phyloP scores from a whole-genome alignment of 2,888 invertebrate species.

The Apamea epomidion region DNA sequence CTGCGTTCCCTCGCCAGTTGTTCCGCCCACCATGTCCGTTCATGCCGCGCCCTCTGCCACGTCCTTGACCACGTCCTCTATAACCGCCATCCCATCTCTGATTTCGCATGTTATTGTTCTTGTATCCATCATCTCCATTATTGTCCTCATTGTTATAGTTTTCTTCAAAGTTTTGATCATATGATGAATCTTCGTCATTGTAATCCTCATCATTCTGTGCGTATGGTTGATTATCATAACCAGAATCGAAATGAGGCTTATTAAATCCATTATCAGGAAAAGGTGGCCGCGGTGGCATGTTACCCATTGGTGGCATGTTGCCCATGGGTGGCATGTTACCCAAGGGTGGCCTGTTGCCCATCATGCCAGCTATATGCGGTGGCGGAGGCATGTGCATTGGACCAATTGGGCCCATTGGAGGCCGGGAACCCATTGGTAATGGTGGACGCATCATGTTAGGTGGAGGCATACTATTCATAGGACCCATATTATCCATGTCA shows the following conservation, averaged over 20 bases:
- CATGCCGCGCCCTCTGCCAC: slow-evolving; percentile 85
- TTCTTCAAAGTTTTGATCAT: slow-evolving; percentile 67
- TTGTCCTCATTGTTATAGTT: slow-evolving; percentile 79
- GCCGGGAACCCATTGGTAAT: slow-evolving; percentile 68
- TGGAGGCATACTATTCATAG: slow-evolving; percentile 70
- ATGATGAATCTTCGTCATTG: slow-evolving; percentile 69
- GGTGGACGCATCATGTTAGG: slow-evolving; percentile 71
- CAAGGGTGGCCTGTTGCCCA: slow-evolving; percentile 71
- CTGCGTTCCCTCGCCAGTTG: slow-evolving; percentile 76
- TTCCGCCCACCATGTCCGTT: slow-evolving; percentile 85
- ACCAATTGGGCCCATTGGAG: slow-evolving; percentile 71
- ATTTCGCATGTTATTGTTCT: slow-evolving; percentile 70
- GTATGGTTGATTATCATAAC: slow-evolving; percentile 80
- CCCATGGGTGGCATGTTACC: slow-evolving; percentile 76
- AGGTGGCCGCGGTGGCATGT: slow-evolving; percentile 76
- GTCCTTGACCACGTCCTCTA: slow-evolving; percentile 77
- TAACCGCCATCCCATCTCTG: slow-evolving; percentile 83
- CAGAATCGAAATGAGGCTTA: slow-evolving; percentile 81
- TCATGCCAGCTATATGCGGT: slow-evolving; percentile 69
- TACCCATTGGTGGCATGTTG: slow-evolving; percentile 75
- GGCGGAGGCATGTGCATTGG: slow-evolving; percentile 70
- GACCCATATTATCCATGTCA: slow-evolving; percentile 72
- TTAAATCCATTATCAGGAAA: slow-evolving; percentile 85
- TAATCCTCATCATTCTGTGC: slow-evolving; percentile 82
- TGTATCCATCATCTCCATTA: slow-evolving; percentile 79